Base-by-base conservation (phyloP, 2,113 vertebrate species). In the Panurus biarmicus region DNA sequence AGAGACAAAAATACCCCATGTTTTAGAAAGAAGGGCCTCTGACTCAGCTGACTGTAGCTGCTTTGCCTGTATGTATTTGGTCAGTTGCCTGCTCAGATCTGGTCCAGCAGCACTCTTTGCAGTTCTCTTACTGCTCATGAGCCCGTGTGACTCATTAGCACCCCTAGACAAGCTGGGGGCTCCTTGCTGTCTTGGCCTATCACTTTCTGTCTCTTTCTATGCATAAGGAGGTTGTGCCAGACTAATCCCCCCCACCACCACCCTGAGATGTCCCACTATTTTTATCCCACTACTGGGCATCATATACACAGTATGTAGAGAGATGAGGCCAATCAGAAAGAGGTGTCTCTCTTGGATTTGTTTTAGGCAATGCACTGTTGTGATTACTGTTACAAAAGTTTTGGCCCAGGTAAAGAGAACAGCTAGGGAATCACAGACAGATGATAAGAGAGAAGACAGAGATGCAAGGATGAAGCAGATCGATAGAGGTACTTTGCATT, bases 331-430 rank as follows among this genome's bases (percentile, higher is more conserved):
- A 75, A 1, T 31, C 28, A 14, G 21, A 72, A 75, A 24, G 44
- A 17, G 0, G 0, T 23, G 7, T 60, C 28, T 82, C 38, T 72
- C 79, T n/a, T 38, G 31, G 79, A 40, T 0, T 0, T 42, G 6
- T 38, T 85, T 79, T 73, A 65, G 44, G 23, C 11, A 58, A 56
- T 31, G 35, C 4, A 29, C 14, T 69, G 50, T 35, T 9, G 12
- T 11, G 3, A 76, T 13, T 29, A n/a, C 17, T 87, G 36, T 47
- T 42, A 64, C 2, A 6, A n/a, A 85, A 71, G 17, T n/a, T 58
- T 82, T 28, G 66, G 29, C 56, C 15, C 15, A 47, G 24, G 45
- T 60, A 31, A 67, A 83, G 44, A 58, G 7, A 36, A 45, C 11
- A 77, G 26, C 11, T 48, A 25, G 14, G 21, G 28, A 89, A 81